Evolutionary conservation across 2,888 invertebrate genomes (phyloP), one percentile per base, ranked within the genome.

Genomic region (Arctia plantaginis): DNA sequence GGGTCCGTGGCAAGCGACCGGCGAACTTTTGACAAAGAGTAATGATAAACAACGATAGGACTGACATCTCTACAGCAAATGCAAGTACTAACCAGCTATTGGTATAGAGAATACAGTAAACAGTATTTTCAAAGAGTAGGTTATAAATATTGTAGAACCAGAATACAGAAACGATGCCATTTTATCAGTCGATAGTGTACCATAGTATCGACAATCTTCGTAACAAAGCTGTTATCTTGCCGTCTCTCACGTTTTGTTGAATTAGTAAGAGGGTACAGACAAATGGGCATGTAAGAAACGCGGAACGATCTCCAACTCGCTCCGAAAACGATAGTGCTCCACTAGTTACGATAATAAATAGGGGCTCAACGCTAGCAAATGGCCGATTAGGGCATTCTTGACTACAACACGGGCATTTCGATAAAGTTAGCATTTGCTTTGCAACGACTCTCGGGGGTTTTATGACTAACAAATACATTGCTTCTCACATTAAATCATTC

Each of bases 341-440:
- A 90, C 93, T 93, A 94, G 93, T 93, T 93, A 91, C 92, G 89
- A 94, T 94, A 94, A 92, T 92, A 93, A 93, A 93, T 93, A 92
- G 92, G 88, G 88, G 90, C 91, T 93, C 92, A 91, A 91, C 90
- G 90, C 88, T 90, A 87, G 91, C 91, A 91, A 93, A 93, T 93
- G 92, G 93, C 89, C 93, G 93, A 93, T 93, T 92, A 92, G 93
- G 91, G 93, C 90, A 92, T 93, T 92, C 93, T 92, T 92, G 92
- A 93, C 90, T 93, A 92, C 91, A 92, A 90, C 91, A 90, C 91
- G 90, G 90, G 91, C 91, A 90, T 93, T 93, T 91, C 90, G 92
- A 93, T 94, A 94, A 93, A 93, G 92, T 94, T 94, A 89, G 89
- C 91, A 90, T 93, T 93, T 91, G 91, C 90, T 88, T 89, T 89